These are phyloP conservation scores for Corydoras sp. DNA, from an alignment of 2,113 vertebrate genomes.

Conservation along the genomic window DNA sequence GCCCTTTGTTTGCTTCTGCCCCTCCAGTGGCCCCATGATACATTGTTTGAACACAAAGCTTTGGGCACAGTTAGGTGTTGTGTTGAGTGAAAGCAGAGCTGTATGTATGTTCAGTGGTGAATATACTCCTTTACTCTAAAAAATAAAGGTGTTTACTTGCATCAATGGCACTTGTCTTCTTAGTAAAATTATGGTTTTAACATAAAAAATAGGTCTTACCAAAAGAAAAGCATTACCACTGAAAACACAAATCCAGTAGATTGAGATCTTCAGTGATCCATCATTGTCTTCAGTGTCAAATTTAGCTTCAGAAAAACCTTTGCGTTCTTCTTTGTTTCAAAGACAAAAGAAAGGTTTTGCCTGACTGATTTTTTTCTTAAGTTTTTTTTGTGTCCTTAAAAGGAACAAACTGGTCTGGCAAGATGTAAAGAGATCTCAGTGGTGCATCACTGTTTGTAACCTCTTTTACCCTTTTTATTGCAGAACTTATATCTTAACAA, in stretches of 20 bases:
- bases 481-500: too few species aligned
- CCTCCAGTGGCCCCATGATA: slow-evolving; percentile 12
- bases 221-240: too few species aligned
- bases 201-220: too few species aligned
- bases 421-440: not conserved
- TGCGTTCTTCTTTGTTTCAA: too few species aligned
- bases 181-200: too few species aligned
- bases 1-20: slow-evolving; percentile 42
- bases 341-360: too few species aligned
- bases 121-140: not conserved
- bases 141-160: slow-evolving; percentile 8
- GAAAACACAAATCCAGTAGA: too few species aligned
- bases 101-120: slow-evolving; percentile 41
- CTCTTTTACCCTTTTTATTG: too few species aligned
- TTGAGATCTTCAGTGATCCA: not conserved
- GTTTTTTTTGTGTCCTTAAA: not conserved
- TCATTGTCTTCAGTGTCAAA: not conserved
- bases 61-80: slow-evolving; percentile 50
- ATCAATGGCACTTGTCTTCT: slow-evolving; percentile 9
- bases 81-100: slow-evolving; percentile 43
- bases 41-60: slow-evolving; percentile 57
- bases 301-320: too few species aligned
- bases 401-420: not conserved
- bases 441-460: too few species aligned
- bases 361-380: not conserved